Base-by-base conservation (phyloP, 2,797 vertebrate species). In the Darevskia nairensis region DNA sequence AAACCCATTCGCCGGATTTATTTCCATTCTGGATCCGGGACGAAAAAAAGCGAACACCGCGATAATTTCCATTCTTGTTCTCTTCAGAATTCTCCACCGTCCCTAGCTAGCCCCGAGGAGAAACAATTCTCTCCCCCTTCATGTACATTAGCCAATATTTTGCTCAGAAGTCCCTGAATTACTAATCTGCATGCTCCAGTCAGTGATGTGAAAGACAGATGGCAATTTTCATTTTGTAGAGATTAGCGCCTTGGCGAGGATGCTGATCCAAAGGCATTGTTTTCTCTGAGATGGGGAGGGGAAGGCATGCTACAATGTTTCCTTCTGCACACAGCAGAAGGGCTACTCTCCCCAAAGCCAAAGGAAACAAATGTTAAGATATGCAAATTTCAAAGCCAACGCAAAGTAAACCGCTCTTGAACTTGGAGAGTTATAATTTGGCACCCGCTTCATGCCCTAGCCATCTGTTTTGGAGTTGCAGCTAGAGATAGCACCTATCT, bases 181-280 rank as follows among this genome's bases (percentile, higher is more conserved):
- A 84, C 32, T 68, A 21, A 77, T 74, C 76, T 39, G 21, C 72
- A 89, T 29, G 55, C 3, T 39, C 75, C 79, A 85, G 27, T 29
- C 78, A 15, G 41, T 2, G 72, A 55, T 64, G 27, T 82, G 78
- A 88, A 35, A 46, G 41, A 77, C 79, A 88, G 86, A 78, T 41
- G 82, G 86, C 6, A 44, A 83, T 69, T 83, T 85, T 78, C 61
- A 81, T 80, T 89, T 89, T 55, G 46, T 72, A 83, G 82, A 72
- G 74, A 85, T 88, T 80, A 85, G 35, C 0, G 0, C 46, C 13
- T 27, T 69, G 81, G 88, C 91, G 78, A 27, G 0, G 0, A 39
- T 10, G 39, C 64, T 82, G 3, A 82, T 80, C 88, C 77, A 86
- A 68, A 83, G 61, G 46, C 77, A 25, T 13, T 0, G n/a, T 88